Conservation (phyloP, 2,113 vertebrate species). For the Dipodomys spectabilis region DNA sequence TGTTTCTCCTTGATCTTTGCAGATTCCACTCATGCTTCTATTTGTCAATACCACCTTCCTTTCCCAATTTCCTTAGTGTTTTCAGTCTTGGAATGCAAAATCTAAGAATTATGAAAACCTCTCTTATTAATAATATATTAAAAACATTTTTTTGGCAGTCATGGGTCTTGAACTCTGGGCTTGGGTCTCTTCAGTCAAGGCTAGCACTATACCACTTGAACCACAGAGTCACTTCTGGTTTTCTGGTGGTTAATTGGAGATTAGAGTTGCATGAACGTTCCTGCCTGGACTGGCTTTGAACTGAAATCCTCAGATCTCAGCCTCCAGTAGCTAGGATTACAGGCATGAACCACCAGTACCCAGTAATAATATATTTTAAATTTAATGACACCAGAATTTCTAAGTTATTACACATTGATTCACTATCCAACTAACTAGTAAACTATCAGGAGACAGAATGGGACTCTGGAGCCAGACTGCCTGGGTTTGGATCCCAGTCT, state of each 20-base stretch:
- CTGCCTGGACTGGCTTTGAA: too few relatives aligned
- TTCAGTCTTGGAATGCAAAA: conserved; percentile 28
- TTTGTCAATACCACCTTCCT: neutral
- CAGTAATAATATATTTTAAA: conserved; percentile 8
- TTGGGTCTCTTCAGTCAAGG: too few relatives aligned
- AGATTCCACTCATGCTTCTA: neutral
- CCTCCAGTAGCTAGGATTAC: too few relatives aligned
- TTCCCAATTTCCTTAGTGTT: conserved; percentile 21
- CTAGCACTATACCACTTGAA: too few relatives aligned
- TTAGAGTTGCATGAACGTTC: too few relatives aligned
- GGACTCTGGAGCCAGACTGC: neutral
- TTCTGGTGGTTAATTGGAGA: too few relatives aligned
- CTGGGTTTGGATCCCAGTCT: neutral
- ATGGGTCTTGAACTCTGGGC: too few relatives aligned
- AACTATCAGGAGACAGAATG: neutral
- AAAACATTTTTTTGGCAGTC: too few relatives aligned
- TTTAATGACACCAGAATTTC: neutral
- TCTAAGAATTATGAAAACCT: conserved; percentile 22
- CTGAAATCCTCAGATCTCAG: too few relatives aligned
- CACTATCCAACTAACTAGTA: neutral
- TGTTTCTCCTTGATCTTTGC: neutral
- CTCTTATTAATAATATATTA: conserved; percentile 5
- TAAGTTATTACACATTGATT: neutral
- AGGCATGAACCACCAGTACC: too few relatives aligned
- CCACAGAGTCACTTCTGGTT: too few relatives aligned